Evolutionary conservation across 2,797 vertebrate species (phyloP).

Genomic region (Babyrousa celebensis): DNA sequence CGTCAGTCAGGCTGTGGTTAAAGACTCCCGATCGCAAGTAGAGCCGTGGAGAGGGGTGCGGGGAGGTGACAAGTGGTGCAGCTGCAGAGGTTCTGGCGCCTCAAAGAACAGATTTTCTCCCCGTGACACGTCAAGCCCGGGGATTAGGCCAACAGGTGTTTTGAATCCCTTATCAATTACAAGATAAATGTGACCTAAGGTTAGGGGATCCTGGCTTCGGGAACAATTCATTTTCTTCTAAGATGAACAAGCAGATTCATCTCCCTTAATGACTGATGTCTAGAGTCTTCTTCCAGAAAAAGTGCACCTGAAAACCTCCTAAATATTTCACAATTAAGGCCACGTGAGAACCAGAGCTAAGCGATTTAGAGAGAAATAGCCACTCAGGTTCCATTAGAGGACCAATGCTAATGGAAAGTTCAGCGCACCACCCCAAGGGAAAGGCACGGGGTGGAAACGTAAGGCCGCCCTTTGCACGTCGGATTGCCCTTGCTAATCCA

Average conservation of each 20-base stretch:
- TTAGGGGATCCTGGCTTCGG: background rate
- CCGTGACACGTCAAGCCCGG: fast-evolving
- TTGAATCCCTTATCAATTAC: background rate
- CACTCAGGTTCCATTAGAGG: background rate
- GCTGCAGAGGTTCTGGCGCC: fast-evolving
- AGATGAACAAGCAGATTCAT: background rate
- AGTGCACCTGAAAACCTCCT: background rate
- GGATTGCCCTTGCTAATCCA: background rate
- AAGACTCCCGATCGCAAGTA: fast-evolving
- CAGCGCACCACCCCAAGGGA: background rate
- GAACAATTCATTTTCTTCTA: too few relatives aligned
- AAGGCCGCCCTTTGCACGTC: fast-evolving
- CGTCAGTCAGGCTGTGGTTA: fast-evolving
- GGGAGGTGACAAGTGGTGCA: fast-evolving
- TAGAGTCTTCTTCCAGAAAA: background rate
- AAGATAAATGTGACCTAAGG: too few relatives aligned
- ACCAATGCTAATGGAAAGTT: background rate
- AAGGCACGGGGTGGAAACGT: background rate
- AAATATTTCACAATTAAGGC: background rate
- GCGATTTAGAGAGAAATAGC: background rate
- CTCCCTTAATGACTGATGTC: too few relatives aligned
- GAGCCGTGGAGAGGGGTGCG: fast-evolving
- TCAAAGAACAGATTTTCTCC: fast-evolving
- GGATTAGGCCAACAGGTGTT: too few relatives aligned
- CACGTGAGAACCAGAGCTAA: background rate